These are phyloP conservation scores for Mesocentrotus franciscanus DNA, from an alignment of 53 echinoderm and acorn worm species.

Conservation along the genomic window DNA sequence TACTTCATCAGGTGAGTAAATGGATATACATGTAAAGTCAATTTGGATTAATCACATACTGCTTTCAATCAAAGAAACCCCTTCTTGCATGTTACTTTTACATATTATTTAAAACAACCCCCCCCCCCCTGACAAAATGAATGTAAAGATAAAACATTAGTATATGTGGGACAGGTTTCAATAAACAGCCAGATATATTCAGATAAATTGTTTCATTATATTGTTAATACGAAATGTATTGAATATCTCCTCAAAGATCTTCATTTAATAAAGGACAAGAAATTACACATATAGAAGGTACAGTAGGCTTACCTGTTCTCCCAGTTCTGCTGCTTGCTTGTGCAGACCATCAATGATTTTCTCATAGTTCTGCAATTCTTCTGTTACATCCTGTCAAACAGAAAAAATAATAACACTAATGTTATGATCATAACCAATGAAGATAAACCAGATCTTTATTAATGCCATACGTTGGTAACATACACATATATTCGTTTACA, in stretches of 20 bases:
- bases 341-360: constrained; percentile 89
- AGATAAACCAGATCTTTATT: background rate
- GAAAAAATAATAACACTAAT: background rate
- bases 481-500: background rate
- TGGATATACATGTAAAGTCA: too few species aligned
- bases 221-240: background rate
- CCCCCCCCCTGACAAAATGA: background rate
- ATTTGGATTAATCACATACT: too few species aligned
- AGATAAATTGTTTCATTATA: background rate
- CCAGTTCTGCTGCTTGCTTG: constrained; percentile 89
- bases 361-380: constrained; percentile 93
- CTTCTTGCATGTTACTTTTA: too few species aligned
- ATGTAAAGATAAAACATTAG: background rate
- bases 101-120: too few species aligned
- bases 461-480: background rate
- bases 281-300: too few species aligned
- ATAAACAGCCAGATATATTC: too few species aligned
- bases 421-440: background rate
- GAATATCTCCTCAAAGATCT: background rate
- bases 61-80: too few species aligned
- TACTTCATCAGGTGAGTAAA: too few species aligned
- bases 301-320: constrained; percentile 83
- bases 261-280: background rate
- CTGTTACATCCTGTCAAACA: constrained; percentile 81
- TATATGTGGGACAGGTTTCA: background rate